A percentile compares a stretch with the other conserved stretches of the same genome.
Conservation (phyloP, 1,140 invertebrate species). For the Drosophila mojavensis region DNA sequence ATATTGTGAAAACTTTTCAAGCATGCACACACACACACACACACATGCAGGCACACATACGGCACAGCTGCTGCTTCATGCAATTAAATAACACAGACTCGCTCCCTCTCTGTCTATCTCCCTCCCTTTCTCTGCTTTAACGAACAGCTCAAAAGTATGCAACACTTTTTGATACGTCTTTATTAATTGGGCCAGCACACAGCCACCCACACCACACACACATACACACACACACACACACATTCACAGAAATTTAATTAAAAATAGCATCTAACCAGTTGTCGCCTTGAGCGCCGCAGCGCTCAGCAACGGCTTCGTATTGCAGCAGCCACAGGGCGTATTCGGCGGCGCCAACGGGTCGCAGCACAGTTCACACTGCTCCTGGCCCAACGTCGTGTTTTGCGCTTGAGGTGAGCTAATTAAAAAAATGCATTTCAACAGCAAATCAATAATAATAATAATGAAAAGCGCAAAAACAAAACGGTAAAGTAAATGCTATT, state of each 20-base stretch:
- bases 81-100: constrained; percentile 25
- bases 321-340: constrained; percentile 39
- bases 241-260: constrained; percentile 52
- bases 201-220: not conserved
- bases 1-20: constrained; percentile 44
- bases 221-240: not conserved
- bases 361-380: constrained; percentile 48
- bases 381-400: constrained; percentile 30
- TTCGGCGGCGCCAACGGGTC: constrained; percentile 1
- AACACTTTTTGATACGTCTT: constrained; percentile 53
- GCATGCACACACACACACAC: constrained; percentile 21
- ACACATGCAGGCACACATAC: constrained; percentile 14
- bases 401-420: constrained; percentile 63
- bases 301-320: constrained; percentile 54
- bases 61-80: constrained; percentile 19
- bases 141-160: constrained; percentile 53
- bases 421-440: constrained; percentile 74
- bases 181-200: constrained; percentile 58
- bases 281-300: constrained; percentile 55
- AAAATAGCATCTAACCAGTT: constrained; percentile 62
- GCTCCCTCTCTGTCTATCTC: too few species aligned
- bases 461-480: constrained; percentile 11
- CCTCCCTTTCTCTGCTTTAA: not conserved
- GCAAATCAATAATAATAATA: constrained; percentile 15
- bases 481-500: constrained; percentile 46